Conservation (phyloP, 2,888 invertebrate species). For the Tricholauxania praeusta region DNA sequence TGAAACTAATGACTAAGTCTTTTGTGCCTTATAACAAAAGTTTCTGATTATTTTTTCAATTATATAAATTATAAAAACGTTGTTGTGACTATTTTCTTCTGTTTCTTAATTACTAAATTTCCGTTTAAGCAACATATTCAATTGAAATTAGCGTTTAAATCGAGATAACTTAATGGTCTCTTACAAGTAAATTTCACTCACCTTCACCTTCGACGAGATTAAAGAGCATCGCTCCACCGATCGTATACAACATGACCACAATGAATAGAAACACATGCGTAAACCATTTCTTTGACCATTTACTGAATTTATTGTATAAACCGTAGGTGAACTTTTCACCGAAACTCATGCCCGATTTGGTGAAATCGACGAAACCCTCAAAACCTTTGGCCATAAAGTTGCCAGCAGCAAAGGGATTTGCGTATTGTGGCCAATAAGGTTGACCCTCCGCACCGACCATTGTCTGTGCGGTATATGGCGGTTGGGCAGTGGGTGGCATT, state of each 20-base stretch:
- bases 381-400: slow-evolving; percentile 86
- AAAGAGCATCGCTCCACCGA: slow-evolving; percentile 86
- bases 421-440: slow-evolving; percentile 64
- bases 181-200: neutral
- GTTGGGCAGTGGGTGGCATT: slow-evolving; percentile 57
- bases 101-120: too few relatives aligned
- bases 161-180: neutral
- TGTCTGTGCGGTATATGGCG: slow-evolving; percentile 58
- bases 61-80: too few relatives aligned
- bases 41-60: neutral
- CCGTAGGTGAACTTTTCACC: slow-evolving; percentile 87
- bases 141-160: too few relatives aligned
- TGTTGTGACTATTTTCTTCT: too few relatives aligned
- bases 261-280: slow-evolving; percentile 88
- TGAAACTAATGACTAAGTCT: too few relatives aligned
- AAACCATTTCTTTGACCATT: slow-evolving; percentile 86
- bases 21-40: neutral
- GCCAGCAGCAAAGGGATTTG: slow-evolving; percentile 73
- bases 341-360: slow-evolving; percentile 84
- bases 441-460: slow-evolving; percentile 49
- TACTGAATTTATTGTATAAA: slow-evolving; percentile 82
- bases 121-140: too few relatives aligned
- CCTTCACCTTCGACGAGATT: slow-evolving; percentile 80
- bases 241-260: slow-evolving; percentile 82
- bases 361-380: slow-evolving; percentile 82